Percentiles rank a stretch among this genome's conserved stretches.
phyloP scores from a whole-genome alignment of 2,113 vertebrate genomes.

The Numenius arquata region DNA sequence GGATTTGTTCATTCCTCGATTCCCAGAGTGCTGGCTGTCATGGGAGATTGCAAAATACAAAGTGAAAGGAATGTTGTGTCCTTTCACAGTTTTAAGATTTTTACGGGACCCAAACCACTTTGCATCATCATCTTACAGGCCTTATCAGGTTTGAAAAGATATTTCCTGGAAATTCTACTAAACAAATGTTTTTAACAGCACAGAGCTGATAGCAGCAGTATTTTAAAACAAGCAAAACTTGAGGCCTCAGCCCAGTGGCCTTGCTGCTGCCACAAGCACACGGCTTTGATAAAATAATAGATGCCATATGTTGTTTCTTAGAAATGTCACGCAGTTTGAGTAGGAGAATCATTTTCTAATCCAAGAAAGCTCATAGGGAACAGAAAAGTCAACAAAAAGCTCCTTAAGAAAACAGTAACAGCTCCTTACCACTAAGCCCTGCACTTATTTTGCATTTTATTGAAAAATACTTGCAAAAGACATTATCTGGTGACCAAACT shows the following conservation, averaged over 20 bases:
- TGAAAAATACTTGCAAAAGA: conserved; percentile 26
- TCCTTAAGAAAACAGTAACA: conserved; percentile 25
- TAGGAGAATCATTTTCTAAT: conserved; percentile 27
- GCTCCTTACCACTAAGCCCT: not conserved
- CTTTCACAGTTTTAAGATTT: not conserved
- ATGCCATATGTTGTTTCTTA: conserved; percentile 51
- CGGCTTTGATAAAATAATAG: conserved; percentile 35
- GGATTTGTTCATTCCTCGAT: not conserved
- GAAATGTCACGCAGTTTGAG: conserved; percentile 36
- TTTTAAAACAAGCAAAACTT: conserved; percentile 9
- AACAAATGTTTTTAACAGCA: not conserved
- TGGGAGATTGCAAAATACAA: conserved; percentile 6
- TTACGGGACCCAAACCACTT: not conserved
- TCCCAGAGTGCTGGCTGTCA: not conserved
- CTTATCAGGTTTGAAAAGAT: not conserved
- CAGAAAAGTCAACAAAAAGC: conserved; percentile 11
- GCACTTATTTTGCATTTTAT: not conserved
- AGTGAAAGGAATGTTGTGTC: not conserved
- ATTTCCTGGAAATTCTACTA: conserved; percentile 23
- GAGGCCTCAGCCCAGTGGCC: not conserved
- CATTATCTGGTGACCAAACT: not conserved
- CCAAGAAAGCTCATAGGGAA: conserved; percentile 19
- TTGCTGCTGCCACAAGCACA: not conserved
- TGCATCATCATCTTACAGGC: not conserved
- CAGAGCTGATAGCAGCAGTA: not conserved